Conservation (phyloP, 2,797 vertebrate genomes). For the Anabacerthia variegaticeps region DNA sequence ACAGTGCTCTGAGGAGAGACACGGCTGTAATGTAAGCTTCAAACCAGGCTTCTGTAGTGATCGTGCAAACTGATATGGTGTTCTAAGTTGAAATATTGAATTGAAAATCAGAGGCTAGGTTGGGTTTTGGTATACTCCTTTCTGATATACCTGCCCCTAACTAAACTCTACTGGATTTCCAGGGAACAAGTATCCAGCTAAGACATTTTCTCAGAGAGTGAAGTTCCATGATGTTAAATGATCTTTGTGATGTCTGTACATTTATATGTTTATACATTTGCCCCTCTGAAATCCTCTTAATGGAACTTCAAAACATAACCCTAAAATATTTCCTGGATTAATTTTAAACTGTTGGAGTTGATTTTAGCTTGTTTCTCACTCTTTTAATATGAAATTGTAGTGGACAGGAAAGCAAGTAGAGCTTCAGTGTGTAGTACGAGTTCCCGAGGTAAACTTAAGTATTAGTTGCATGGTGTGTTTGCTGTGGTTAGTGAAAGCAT, state of each 20-base stretch:
- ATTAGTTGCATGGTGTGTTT: not conserved
- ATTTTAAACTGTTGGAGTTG: not conserved
- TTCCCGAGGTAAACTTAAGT: not conserved
- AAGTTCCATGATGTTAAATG: not conserved
- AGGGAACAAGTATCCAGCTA: not conserved
- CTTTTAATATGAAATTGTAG: not conserved
- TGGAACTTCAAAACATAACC: not conserved
- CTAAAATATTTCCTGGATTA: not conserved
- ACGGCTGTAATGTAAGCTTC: slow-evolving; percentile 69
- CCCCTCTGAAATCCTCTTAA: not conserved
- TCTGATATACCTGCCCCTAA: not conserved
- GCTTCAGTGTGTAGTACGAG: not conserved
- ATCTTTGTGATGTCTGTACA: accelerated
- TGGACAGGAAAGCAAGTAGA: not conserved
- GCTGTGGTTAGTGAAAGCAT: not conserved
- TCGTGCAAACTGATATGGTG: not conserved
- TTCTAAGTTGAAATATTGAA: not conserved
- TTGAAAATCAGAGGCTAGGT: not conserved
- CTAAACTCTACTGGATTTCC: not conserved
- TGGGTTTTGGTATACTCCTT: not conserved
- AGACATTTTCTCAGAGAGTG: not conserved
- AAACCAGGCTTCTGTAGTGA: not conserved
- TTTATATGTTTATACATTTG: not conserved
- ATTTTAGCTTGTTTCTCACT: not conserved
- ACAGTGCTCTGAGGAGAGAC: slow-evolving; percentile 21